Conservation (phyloP, 2,888 invertebrate genomes). For the Rapana venosa region DNA sequence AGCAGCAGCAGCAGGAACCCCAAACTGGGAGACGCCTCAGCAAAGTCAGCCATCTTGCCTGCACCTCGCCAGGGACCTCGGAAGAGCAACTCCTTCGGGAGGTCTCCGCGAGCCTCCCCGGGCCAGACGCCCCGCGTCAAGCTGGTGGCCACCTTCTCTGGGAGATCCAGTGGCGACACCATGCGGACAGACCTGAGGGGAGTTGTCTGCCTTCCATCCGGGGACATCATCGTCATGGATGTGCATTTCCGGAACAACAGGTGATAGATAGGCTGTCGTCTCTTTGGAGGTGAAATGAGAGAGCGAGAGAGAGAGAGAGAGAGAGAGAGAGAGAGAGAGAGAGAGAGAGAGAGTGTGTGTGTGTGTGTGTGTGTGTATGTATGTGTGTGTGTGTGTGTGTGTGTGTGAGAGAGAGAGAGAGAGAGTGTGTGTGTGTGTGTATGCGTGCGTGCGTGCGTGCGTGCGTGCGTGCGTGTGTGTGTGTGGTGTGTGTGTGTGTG, state of each 20-base stretch:
- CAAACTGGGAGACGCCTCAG: conserved; percentile 20
- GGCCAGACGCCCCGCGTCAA: conserved; percentile 36
- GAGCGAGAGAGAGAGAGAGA: too few relatives aligned
- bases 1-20: neutral
- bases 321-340: too few relatives aligned
- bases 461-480: neutral
- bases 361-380: neutral
- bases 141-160: conserved; percentile 46
- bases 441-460: neutral
- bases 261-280: neutral
- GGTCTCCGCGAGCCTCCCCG: conserved; percentile 3
- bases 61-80: conserved; percentile 28
- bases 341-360: too few relatives aligned
- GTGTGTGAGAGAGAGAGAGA: neutral
- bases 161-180: conserved; percentile 45
- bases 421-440: neutral
- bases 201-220: conserved; percentile 42
- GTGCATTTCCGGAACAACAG: conserved; percentile 49
- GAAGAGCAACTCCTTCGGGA: conserved; percentile 26
- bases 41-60: neutral
- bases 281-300: too few relatives aligned
- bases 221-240: conserved; percentile 49
- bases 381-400: neutral
- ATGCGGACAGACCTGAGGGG: conserved; percentile 49
- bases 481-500: neutral